These are phyloP conservation scores for Macroramphosus scolopax DNA, from an alignment of 2,797 vertebrate genomes.

Conservation along the genomic window DNA sequence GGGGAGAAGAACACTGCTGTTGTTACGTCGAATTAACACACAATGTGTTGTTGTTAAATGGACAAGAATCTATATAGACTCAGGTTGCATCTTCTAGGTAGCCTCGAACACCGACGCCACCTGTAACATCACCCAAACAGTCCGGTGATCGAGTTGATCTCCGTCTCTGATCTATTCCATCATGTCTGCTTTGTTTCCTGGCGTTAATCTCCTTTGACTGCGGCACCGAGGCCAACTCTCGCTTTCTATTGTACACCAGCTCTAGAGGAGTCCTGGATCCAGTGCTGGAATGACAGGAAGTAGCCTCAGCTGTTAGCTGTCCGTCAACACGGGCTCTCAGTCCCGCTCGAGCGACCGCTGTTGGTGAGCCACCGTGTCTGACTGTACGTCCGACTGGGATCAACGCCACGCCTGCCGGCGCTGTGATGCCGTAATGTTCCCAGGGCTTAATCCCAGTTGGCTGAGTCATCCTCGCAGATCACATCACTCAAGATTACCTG, in stretches of 20 bases:
- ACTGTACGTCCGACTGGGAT: conserved; percentile 32
- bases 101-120: no score
- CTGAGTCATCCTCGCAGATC: neutral
- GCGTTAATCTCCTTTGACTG: conserved; percentile 1
- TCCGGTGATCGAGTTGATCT: no score
- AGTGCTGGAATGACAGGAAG: conserved; percentile 37
- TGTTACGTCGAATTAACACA: conserved; percentile 7
- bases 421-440: conserved; percentile 10
- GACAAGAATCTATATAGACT: no score
- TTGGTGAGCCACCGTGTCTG: conserved; percentile 23
- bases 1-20: neutral
- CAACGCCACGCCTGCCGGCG: conserved; percentile 31
- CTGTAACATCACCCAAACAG: no score
- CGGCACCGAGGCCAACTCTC: conserved; percentile 1
- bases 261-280: conserved; percentile 34
- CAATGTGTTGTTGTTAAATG: no score
- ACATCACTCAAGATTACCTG: conserved; percentile 81
- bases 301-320: conserved; percentile 56
- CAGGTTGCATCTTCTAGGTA: no score
- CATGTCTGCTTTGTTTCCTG: neutral
- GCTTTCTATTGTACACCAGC: conserved; percentile 10
- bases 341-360: conserved; percentile 20
- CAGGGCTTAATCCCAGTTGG: conserved; percentile 12
- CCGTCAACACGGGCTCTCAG: conserved; percentile 42
- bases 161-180: neutral